These are phyloP conservation scores for Musca domestica DNA, from an alignment of 1,140 invertebrate genomes.

Conservation along the genomic window DNA sequence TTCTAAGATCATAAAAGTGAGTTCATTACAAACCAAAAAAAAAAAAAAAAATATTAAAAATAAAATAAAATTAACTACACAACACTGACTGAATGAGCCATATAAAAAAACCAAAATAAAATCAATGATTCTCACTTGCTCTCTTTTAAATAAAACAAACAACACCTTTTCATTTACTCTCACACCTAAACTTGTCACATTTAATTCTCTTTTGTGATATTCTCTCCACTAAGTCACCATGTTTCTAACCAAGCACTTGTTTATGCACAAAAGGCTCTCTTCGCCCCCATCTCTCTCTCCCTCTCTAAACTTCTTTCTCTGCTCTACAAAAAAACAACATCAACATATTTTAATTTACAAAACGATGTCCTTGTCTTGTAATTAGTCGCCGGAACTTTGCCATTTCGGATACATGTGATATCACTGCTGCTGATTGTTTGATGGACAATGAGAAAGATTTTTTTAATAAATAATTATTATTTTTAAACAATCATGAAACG, in stretches of 20 bases:
- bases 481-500: slow-evolving; percentile 39
- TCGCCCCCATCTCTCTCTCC: not conserved
- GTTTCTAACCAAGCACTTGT: not conserved
- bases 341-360: not conserved
- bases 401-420: slow-evolving; percentile 54
- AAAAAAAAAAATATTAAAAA: slow-evolving; percentile 2
- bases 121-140: not conserved
- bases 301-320: not conserved
- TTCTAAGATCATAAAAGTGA: not conserved
- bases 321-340: not conserved
- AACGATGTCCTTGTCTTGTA: not conserved
- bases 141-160: not conserved
- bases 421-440: slow-evolving; percentile 38
- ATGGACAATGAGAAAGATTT: slow-evolving; percentile 29
- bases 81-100: slow-evolving; percentile 30
- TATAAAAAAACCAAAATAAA: slow-evolving; percentile 5
- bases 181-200: not conserved
- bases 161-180: not conserved
- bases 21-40: not conserved
- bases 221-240: not conserved
- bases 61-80: slow-evolving; percentile 11
- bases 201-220: not conserved
- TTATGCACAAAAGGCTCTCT: not conserved
- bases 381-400: slow-evolving; percentile 49
- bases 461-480: slow-evolving; percentile 39